Evolutionary conservation across 53 echinoderm and acorn worm genomes (phyloP).

Genomic region (Patiria pectinifera): DNA sequence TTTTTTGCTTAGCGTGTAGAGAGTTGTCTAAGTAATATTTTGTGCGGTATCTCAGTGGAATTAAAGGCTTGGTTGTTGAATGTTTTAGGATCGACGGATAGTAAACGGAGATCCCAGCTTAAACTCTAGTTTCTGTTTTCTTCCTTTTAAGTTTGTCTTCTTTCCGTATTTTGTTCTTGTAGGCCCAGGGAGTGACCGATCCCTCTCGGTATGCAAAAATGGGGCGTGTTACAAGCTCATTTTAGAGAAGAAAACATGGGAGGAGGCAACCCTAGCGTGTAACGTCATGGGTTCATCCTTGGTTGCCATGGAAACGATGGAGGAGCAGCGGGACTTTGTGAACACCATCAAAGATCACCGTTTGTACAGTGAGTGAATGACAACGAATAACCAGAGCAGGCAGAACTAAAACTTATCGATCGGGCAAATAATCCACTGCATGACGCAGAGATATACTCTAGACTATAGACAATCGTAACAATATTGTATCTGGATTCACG

Average conservation of each 20-base stretch:
- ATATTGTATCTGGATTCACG: too few species aligned
- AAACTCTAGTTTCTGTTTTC: neutral
- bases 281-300: slow-evolving; percentile 24
- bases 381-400: neutral
- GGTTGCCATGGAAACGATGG: slow-evolving; percentile 11
- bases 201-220: slow-evolving; percentile 27
- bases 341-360: neutral
- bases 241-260: slow-evolving; percentile 11
- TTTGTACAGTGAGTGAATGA: slow-evolving; percentile 31
- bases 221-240: slow-evolving; percentile 49
- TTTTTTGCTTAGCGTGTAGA: too few species aligned
- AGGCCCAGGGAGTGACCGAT: slow-evolving; percentile 40
- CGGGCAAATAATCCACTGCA: neutral
- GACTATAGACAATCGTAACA: too few species aligned
- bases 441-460: neutral
- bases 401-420: neutral
- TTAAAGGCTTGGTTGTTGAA: too few species aligned
- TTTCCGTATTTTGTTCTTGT: neutral
- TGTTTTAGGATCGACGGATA: too few species aligned
- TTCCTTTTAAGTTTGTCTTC: neutral
- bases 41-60: too few species aligned
- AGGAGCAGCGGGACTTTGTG: neutral
- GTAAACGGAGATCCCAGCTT: too few species aligned
- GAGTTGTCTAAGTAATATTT: too few species aligned
- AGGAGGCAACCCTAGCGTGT: slow-evolving; percentile 46